Base-by-base conservation (phyloP, 2,113 vertebrate genomes). In the Struthidea cinerea region DNA sequence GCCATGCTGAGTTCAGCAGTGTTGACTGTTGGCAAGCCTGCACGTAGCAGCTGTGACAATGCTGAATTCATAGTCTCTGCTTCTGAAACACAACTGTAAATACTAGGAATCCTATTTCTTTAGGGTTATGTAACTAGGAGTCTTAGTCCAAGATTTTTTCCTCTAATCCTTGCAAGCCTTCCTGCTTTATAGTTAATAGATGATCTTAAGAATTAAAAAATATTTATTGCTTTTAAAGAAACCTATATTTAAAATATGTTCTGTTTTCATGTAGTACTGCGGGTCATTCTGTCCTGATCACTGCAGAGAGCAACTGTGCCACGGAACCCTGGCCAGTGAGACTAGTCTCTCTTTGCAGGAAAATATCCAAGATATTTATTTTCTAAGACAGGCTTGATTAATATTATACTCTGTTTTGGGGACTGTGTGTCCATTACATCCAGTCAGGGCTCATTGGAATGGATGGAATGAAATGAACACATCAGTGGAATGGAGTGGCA, bases 181-280 rank as follows among this genome's bases (percentile, higher is more conserved):
- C 93, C 94, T 97, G 97, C 97, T 98, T 94, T 96, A 95, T 97
- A 76, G 89, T 96, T 97, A 94, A 84, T 92, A 97, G 96, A 95
- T 94, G 47, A 96, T 92, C 89, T 92, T 95, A 94, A 97, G 80
- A 96, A 93, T 96, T 56, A 70, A 95, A 94, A 97, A 97, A 95
- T 98, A 98, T 98, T 98, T 98, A 98, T 98, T 98, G 97, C 96
- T 97, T 97, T 97, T 92, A 97, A 97, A 97, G 96, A 98, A 97
- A 95, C 96, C 81, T 96, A 94, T 98, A 97, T 97, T 98, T 98
- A 98, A 97, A 95, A 94, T 85, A 94, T 87, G 83, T 95, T 96
- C 86, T 81, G 83, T 96, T 97, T 96, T 96, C 91, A 91, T 41
- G 60, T 93, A 85, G 95, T 94, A 85, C 94, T 60, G 77, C 23